Evolutionary conservation across 23 tunicate genomes (phyloP), one percentile per base, ranked within the genome.

Genomic region (Halocynthia roretzi): DNA sequence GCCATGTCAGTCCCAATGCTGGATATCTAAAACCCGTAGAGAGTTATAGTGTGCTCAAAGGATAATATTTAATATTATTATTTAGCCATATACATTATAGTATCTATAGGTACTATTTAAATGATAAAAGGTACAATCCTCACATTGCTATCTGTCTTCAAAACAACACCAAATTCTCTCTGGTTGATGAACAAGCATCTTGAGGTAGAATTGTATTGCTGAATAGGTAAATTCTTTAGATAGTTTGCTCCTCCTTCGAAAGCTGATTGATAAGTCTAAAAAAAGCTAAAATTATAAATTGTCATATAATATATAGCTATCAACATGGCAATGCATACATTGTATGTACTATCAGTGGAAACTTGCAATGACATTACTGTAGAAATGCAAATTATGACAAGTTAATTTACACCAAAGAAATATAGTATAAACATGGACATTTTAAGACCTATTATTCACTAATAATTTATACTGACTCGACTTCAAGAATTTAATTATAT

Each of bases 1-100:
- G 77, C 77, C 96, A 90, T 90, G 76, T 90, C 96, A 8, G 86
- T 79, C 12, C 96, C 96, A 7, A 90, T 12, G 14, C 58, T 18
- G 8, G 52, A 10, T 56, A 86, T 11, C 92, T 86, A 71, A 66
- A 75, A 23, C 72, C 8, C 40, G 18, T 67, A 67, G 23, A 17
- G 22, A 12, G 18, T 21, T 50, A 20, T 40, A 65, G 23, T 71
- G 14, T 14, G 31, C 78, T 54, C 5, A 74, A 62, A 5, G 44
- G 44, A 31, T 31, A 31, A 0, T 54, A 8, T 54, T 11, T 20
- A 64, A n/a, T n/a, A n/a, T n/a, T n/a, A n/a, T n/a, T n/a, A n/a
- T n/a, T n/a, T n/a, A 54, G 57, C 12, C 60, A 56, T 74, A 22
- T 8, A 31, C 44, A 31, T 31, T 31, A 1, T 31, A 31, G 44